Conservation (phyloP, 2,888 invertebrate species). For the Tenthredo scrophulariae region DNA sequence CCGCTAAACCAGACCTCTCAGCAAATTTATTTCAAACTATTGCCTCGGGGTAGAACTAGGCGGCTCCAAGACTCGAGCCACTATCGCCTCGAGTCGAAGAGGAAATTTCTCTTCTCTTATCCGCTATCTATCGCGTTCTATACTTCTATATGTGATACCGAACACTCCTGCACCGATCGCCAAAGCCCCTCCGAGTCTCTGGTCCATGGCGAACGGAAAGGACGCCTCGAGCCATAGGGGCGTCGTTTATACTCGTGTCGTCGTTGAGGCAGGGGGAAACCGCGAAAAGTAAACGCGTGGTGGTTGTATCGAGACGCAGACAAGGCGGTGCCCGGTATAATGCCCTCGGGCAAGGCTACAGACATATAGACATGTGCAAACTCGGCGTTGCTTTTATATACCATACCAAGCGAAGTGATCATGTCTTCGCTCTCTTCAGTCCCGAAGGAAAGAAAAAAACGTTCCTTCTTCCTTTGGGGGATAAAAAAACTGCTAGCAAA, state of each 20-base stretch:
- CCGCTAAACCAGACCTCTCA: conserved; percentile 17
- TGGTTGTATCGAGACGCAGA: neutral
- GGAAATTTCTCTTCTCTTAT: neutral
- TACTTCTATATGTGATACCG: neutral
- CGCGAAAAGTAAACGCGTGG: conserved; percentile 40
- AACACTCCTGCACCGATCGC: neutral
- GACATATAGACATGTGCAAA: neutral
- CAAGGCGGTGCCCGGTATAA: conserved; percentile 37
- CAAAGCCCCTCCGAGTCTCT: conserved; percentile 10
- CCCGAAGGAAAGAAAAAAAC: neutral
- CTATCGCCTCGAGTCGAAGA: neutral
- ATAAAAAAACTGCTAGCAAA: neutral
- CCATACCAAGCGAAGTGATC: neutral
- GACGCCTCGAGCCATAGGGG: conserved; percentile 46
- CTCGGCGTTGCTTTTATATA: neutral
- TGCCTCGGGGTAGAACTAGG: neutral
- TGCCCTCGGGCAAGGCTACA: conserved; percentile 48
- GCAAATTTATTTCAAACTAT: conserved; percentile 5
- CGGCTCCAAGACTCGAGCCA: neutral
- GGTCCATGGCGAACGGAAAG: neutral
- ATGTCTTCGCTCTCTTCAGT: neutral
- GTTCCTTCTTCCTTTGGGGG: neutral
- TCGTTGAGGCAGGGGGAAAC: conserved; percentile 19
- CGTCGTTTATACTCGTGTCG: conserved; percentile 34
- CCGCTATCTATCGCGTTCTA: neutral